Base-by-base conservation (phyloP, 64 coral and sea anemone species). In the Actinia equina region DNA sequence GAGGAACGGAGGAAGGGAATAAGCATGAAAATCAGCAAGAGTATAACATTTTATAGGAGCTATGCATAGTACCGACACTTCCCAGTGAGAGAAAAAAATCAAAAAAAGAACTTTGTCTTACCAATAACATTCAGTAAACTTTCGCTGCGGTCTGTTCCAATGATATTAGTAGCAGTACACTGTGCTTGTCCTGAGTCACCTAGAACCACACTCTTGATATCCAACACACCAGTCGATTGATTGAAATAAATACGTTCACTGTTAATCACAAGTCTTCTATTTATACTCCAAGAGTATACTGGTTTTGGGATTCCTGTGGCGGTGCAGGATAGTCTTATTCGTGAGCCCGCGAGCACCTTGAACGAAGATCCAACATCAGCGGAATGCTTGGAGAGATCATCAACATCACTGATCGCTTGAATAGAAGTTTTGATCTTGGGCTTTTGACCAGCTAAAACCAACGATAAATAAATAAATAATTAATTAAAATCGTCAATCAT, bases 131-230 rank as follows among this genome's bases (percentile, higher is more conserved):
- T 89, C 71, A 96, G 55, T 43, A 45, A 86, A 7, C 89, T 96
- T 45, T 85, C 86, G 26, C 91, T 88, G 44, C 88, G 88, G 16
- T 89, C 91, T 71, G 83, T 84, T 52, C 94, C 94, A 13, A 87
- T 88, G 59, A 93, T 60, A 43, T 96, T 96, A 26, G 80, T 85
- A 20, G 94, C 94, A n/a, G 85, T 80, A 76, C 94, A 96, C 59
- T 63, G 90, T 49, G 87, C 93, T 5, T 58, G 79, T 0, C 89
- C 88, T 26, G 91, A 65, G 54, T 96, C 88, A 22, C 56, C 67
- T 8, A 88, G 46, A 43, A 45, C 43, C 2, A 90, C 83, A 15
- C 86, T 86, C 45, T 65, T 53, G 46, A 96, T 92, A 44, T 69
- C 88, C 20, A 96, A 84, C 14, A 60, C 83, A 18, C 83, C 83